phyloP scores from a whole-genome alignment of 1,140 invertebrate genomes.

The Nasonia longicornis region DNA sequence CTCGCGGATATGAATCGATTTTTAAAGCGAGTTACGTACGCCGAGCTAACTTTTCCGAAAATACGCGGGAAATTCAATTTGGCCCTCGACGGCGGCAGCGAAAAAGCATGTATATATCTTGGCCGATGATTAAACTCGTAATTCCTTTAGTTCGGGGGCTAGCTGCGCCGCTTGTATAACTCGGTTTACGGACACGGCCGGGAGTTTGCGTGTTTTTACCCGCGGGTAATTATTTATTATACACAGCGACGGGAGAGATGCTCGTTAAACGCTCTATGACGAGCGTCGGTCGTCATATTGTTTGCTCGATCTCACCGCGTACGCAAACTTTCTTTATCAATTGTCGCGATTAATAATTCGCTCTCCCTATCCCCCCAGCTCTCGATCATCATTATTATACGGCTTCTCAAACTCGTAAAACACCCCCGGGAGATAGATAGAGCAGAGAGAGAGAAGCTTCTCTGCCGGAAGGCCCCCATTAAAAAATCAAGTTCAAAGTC shows the following conservation, averaged over 20 bases:
- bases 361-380: neutral
- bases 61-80: conserved; percentile 32
- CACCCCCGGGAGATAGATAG: neutral
- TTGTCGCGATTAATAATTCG: neutral
- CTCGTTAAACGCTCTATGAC: neutral
- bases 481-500: neutral
- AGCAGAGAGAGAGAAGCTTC: neutral
- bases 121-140: conserved; percentile 24
- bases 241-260: neutral
- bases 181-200: neutral
- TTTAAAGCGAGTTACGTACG: conserved; percentile 21
- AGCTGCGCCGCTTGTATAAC: neutral
- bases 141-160: neutral
- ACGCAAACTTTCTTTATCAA: neutral
- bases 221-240: neutral
- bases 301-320: neutral
- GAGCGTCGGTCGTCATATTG: neutral
- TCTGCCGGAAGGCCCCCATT: neutral
- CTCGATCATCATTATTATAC: neutral
- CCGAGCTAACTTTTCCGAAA: conserved; percentile 25
- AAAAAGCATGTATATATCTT: neutral
- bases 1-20: conserved; percentile 11
- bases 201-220: neutral
- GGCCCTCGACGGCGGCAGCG: neutral
- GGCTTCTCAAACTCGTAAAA: neutral